These are phyloP conservation scores for Hylomyscus alleni DNA, from an alignment of 2,797 vertebrate species.

Conservation along the genomic window DNA sequence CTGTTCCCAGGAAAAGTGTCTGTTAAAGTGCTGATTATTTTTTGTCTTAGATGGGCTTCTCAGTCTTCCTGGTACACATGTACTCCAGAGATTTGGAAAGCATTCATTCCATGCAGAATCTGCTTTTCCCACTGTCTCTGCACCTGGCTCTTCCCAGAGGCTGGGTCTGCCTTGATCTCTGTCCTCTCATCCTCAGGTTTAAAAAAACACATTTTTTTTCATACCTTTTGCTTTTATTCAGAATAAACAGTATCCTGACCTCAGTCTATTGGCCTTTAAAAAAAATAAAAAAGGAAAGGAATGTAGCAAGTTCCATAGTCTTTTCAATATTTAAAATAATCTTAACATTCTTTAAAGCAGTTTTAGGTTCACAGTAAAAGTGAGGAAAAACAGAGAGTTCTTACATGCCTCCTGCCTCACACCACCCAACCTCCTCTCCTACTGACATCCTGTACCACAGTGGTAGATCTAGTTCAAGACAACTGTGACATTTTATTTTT, in stretches of 20 bases:
- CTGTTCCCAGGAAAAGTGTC: background rate
- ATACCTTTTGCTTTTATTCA: conserved; percentile 26
- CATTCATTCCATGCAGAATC: background rate
- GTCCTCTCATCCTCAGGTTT: background rate
- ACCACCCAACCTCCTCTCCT: background rate
- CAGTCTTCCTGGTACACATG: background rate
- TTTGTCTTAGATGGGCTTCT: background rate
- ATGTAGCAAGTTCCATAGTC: background rate
- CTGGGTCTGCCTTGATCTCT: background rate
- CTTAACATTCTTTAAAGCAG: background rate
- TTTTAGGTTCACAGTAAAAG: conserved; percentile 50
- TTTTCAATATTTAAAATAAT: conserved; percentile 26
- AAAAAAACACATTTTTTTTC: background rate
- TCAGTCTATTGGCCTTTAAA: background rate
- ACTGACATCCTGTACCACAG: background rate
- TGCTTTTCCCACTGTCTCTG: background rate
- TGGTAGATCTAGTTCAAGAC: background rate
- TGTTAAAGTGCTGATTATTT: background rate
- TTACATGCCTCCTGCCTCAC: background rate
- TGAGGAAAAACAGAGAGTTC: background rate
- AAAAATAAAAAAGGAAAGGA: conserved; percentile 21
- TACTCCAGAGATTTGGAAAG: background rate
- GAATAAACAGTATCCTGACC: background rate
- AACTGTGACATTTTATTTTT: background rate
- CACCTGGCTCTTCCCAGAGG: background rate